Percentiles rank a stretch among this genome's conserved stretches.
Conservation (phyloP, 2,797 vertebrate genomes). For the Lindbergichthys nudifrons region DNA sequence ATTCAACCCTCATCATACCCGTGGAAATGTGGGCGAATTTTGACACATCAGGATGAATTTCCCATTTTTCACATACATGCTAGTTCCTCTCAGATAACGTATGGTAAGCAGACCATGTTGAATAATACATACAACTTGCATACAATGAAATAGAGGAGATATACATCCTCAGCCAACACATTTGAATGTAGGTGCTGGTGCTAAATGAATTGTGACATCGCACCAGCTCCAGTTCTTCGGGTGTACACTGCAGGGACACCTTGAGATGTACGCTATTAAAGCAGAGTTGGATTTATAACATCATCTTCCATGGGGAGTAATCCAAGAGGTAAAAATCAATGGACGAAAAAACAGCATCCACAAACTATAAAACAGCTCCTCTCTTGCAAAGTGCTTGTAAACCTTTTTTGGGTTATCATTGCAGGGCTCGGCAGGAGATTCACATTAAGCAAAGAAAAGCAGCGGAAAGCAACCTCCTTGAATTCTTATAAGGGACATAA, state of each 20-base stretch:
- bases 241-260: constrained; percentile 66
- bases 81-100: constrained; percentile 52
- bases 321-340: constrained; percentile 75
- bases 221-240: constrained; percentile 27
- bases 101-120: constrained; percentile 42
- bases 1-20: constrained; percentile 67
- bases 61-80: constrained; percentile 61
- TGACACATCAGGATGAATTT: constrained; percentile 63
- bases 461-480: constrained; percentile 43
- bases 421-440: constrained; percentile 45
- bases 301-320: constrained; percentile 66
- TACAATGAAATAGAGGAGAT: constrained; percentile 40
- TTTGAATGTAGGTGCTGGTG: constrained; percentile 45
- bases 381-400: constrained; percentile 72
- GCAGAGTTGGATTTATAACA: constrained; percentile 71
- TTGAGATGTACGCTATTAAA: constrained; percentile 74
- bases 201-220: constrained; percentile 57
- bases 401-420: constrained; percentile 66
- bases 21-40: constrained; percentile 70
- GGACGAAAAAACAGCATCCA: constrained; percentile 57
- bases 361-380: constrained; percentile 70
- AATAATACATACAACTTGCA: constrained; percentile 63
- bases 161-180: constrained; percentile 48
- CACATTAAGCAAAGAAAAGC: constrained; percentile 50
- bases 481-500: constrained; percentile 49